Evolutionary conservation across 2,797 vertebrate genomes (phyloP).

Genomic region (Acanthopagrus latus): DNA sequence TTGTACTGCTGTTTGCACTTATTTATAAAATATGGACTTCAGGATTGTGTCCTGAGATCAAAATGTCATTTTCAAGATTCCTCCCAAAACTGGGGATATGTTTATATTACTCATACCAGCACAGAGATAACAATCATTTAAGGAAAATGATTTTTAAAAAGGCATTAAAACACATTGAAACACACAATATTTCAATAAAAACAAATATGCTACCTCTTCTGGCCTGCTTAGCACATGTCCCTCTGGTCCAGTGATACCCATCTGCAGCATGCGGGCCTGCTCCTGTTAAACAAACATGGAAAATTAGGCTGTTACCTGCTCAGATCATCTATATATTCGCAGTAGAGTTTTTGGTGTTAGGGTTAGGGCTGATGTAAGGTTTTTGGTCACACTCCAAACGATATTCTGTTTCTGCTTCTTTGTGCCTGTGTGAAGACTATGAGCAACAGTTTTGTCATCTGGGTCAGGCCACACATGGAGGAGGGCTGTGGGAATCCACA

Average conservation of each 20-base stretch:
- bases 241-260: conserved; percentile 98
- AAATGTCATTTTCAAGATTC: background rate
- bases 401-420: conserved; percentile 27
- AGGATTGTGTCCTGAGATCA: background rate
- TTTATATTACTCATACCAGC: background rate
- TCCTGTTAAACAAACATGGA: conserved; percentile 86
- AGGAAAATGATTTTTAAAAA: background rate
- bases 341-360: conserved; percentile 5
- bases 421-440: conserved; percentile 2
- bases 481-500: conserved; percentile 20
- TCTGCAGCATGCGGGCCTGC: conserved; percentile 95
- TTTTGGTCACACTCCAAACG: conserved; percentile 27
- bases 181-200: background rate
- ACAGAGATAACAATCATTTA: background rate
- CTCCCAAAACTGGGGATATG: background rate
- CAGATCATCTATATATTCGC: background rate
- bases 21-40: background rate
- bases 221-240: conserved; percentile 97
- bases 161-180: background rate
- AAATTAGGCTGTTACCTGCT: conserved; percentile 16
- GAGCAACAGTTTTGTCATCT: conserved; percentile 13
- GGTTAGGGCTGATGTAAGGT: conserved; percentile 21
- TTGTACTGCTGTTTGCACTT: background rate
- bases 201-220: conserved; percentile 89
- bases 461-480: conserved; percentile 45